Evolutionary conservation across 2,113 vertebrate species (phyloP).

Genomic region (Rattus rattus): DNA sequence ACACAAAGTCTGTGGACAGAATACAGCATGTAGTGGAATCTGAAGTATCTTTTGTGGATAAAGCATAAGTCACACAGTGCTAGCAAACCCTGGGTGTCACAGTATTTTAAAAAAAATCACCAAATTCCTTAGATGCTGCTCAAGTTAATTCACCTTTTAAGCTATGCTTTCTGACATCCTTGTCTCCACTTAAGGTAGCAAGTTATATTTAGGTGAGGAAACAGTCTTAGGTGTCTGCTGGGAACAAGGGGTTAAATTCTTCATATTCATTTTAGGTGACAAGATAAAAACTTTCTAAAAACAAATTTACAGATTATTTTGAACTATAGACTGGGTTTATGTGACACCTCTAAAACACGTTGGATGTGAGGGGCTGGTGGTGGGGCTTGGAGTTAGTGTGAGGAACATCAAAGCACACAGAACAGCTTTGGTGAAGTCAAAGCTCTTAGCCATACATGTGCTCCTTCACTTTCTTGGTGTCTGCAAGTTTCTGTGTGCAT

Average conservation of each 20-base stretch:
- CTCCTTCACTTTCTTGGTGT: background rate
- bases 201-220: background rate
- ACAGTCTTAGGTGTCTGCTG: background rate
- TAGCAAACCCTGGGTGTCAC: background rate
- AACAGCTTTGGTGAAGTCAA: background rate
- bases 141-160: background rate
- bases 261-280: slow-evolving; percentile 12
- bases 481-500: background rate
- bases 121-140: background rate
- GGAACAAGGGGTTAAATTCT: background rate
- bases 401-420: background rate
- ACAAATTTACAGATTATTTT: slow-evolving; percentile 39
- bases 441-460: background rate
- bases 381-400: background rate
- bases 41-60: slow-evolving; percentile 14
- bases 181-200: background rate
- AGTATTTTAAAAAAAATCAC: background rate
- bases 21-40: background rate
- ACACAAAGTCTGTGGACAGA: background rate
- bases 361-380: background rate
- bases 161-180: background rate
- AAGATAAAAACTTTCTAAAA: slow-evolving; percentile 24
- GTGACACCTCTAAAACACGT: background rate
- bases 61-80: background rate
- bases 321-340: background rate